Evolutionary conservation across 2,797 vertebrate genomes (phyloP), one percentile per base, ranked within the genome.

Genomic region (Oryzias sinensis): DNA sequence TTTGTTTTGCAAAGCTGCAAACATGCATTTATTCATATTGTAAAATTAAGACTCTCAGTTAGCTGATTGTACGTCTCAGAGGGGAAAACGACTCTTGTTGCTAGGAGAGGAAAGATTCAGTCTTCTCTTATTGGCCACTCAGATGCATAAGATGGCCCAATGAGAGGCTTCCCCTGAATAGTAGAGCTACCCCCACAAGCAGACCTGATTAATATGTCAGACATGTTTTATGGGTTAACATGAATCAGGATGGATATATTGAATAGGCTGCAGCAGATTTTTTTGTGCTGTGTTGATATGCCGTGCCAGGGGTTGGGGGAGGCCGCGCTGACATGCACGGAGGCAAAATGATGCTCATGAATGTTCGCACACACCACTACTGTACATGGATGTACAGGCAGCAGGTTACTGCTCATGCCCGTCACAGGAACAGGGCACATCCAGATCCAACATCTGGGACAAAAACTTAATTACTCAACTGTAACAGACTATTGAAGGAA

Each of bases 31-130:
- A 92, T 94, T 93, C 88, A 89, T 93, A 92, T 93, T 92, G 90
- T 92, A 88, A 93, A 94, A 92, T 94, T 92, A 93, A 82, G 92
- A 93, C 92, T 94, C 93, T 94, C 91, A 85, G 86, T 92, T 94
- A 91, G 89, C 90, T 73, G 85, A 88, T 90, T 90, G 88, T 72
- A 76, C 81, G 66, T 80, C 87, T 88, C 84, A 78, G 72, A 86
- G 29, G 29, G 29, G 80, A 80, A 85, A 80, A 87, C 72, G 81
- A 83, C 80, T 93, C 91, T 92, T 97, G 96, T 98, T 98, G 95
- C 95, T 97, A 96, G 94, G 95, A 94, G 93, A 88, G 92, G 89
- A 91, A 90, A 86, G 88, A 92, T 79, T 88, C 90, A 84, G 72
- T 54, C 53, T 70, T 72, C 60, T 84, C 86, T 71, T 75, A 95